phyloP scores from a whole-genome alignment of 2,797 vertebrate genomes.

The Molossus alvarezi region DNA sequence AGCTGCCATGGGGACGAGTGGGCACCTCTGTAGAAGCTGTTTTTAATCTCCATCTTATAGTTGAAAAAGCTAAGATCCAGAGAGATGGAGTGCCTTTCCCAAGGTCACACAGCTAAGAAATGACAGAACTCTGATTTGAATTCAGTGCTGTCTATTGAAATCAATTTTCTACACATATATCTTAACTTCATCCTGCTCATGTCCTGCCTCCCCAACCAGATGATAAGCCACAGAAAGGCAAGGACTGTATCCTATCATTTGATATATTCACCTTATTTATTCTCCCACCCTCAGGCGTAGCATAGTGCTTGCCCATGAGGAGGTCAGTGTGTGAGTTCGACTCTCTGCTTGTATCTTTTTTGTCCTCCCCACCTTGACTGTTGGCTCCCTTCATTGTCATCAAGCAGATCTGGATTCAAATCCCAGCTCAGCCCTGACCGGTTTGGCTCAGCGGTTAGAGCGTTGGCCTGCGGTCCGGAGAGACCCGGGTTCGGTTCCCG shows the following conservation, averaged over 20 bases:
- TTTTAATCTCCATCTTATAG: slow-evolving; percentile 6
- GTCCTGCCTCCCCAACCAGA: neutral
- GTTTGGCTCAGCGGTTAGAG: no score
- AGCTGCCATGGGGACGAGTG: no score
- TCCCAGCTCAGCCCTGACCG: neutral
- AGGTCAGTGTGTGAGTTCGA: neutral
- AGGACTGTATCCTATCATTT: neutral
- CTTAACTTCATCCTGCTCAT: neutral
- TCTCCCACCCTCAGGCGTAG: neutral
- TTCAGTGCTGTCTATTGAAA: neutral
- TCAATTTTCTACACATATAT: neutral
- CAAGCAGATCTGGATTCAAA: slow-evolving; percentile 23
- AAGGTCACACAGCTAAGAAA: slow-evolving; percentile 17
- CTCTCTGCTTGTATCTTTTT: neutral
- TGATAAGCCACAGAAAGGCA: neutral
- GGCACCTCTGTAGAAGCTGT: neutral
- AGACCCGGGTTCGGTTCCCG: no score
- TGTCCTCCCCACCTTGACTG: neutral
- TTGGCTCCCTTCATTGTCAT: neutral
- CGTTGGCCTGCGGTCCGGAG: no score
- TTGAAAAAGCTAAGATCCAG: slow-evolving; percentile 51
- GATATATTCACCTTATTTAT: neutral
- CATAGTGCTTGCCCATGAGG: neutral
- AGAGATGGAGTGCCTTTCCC: neutral
- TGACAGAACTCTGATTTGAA: neutral